These are phyloP conservation scores for Cebus imitator DNA, from an alignment of 2,113 vertebrate genomes.

Conservation along the genomic window DNA sequence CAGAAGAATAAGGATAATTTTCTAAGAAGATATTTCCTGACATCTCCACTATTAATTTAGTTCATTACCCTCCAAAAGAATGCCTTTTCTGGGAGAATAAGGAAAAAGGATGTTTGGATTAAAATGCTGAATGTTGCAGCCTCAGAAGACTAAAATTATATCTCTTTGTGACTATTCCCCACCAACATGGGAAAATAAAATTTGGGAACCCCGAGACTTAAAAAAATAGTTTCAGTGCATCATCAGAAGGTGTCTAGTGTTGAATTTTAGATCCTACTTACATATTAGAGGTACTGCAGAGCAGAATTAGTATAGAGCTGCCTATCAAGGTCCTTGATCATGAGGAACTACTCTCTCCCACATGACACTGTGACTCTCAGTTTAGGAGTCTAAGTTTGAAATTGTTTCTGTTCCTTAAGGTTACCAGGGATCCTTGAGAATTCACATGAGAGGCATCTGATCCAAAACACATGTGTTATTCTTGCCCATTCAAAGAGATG, in stretches of 20 bases:
- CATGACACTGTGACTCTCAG: not conserved
- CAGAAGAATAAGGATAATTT: slow-evolving; percentile 53
- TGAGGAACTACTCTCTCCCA: no score
- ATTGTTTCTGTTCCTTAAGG: not conserved
- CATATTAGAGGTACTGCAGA: no score
- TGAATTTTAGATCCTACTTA: not conserved
- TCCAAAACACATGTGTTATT: not conserved
- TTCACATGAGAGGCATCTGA: not conserved
- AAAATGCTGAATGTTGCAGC: not conserved
- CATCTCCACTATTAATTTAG: slow-evolving; percentile 17
- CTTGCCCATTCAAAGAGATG: not conserved
- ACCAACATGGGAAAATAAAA: not conserved
- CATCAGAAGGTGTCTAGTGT: not conserved
- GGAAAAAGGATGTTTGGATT: not conserved
- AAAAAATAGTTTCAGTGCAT: not conserved
- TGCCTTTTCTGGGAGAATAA: slow-evolving; percentile 35
- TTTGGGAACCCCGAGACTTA: not conserved
- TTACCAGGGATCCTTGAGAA: not conserved
- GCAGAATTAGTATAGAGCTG: not conserved
- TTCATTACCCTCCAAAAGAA: slow-evolving; percentile 37
- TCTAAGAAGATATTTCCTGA: slow-evolving; percentile 65
- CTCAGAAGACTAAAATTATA: not conserved
- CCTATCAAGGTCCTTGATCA: not conserved
- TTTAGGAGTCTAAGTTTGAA: not conserved
- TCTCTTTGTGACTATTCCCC: not conserved